phyloP scores from a whole-genome alignment of 2,113 vertebrate genomes.

The Scomber colias region DNA sequence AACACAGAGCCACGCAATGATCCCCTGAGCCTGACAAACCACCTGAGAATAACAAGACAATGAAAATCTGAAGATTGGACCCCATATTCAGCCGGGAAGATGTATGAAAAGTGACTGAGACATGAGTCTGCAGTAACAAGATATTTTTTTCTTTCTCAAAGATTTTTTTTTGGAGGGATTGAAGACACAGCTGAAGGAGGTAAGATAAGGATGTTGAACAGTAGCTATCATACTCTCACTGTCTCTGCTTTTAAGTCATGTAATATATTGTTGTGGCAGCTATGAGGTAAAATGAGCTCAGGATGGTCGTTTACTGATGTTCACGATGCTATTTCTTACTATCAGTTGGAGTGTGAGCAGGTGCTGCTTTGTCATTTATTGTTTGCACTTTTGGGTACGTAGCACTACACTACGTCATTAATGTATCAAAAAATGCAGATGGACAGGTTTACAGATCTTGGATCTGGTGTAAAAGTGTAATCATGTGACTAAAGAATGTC shows the following conservation, averaged over 20 bases:
- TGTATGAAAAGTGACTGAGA: constrained; percentile 13
- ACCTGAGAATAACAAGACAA: constrained; percentile 50
- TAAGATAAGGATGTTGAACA: constrained; percentile 46
- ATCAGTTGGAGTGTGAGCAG: not conserved
- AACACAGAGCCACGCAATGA: constrained; percentile 65
- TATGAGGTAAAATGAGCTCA: not conserved
- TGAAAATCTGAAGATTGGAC: constrained; percentile 46
- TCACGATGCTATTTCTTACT: not conserved
- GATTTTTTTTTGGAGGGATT: not conserved
- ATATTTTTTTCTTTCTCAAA: not conserved
- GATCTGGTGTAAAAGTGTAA: constrained; percentile 19
- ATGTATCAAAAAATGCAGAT: constrained; percentile 72
- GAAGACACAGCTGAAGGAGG: constrained; percentile 28
- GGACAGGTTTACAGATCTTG: constrained; percentile 71
- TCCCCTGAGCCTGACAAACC: constrained; percentile 58
- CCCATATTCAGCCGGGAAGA: constrained; percentile 26
- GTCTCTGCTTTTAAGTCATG: not conserved
- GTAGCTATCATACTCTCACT: not conserved
- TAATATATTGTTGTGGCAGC: not conserved
- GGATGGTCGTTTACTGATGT: not conserved
- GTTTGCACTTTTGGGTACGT: constrained; percentile 50
- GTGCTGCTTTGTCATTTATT: constrained; percentile 5
- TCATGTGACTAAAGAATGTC: constrained; percentile 17
- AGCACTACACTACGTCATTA: not conserved
- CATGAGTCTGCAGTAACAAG: constrained; percentile 35